phyloP scores from a whole-genome alignment of 2,113 vertebrate species.

The Sorex fumeus region DNA sequence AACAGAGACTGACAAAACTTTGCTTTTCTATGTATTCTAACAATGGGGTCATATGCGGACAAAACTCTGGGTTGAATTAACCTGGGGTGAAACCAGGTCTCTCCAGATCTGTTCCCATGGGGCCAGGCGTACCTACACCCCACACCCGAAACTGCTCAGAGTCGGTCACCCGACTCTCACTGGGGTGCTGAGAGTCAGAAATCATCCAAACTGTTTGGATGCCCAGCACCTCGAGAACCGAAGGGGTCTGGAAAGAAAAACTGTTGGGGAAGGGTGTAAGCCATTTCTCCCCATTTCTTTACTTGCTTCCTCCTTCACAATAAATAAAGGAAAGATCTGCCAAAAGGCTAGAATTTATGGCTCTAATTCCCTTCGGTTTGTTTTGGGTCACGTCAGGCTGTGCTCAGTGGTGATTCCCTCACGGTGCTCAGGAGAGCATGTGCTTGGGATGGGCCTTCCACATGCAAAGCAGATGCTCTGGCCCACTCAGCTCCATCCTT shows the following conservation, averaged over 20 bases:
- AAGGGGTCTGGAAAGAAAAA: conserved; percentile 30
- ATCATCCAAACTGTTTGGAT: conserved; percentile 56
- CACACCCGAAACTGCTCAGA: background rate
- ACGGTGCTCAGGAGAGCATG: no score
- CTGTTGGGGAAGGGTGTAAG: background rate
- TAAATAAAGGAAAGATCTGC: background rate
- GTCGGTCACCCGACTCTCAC: background rate
- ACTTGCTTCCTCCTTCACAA: background rate
- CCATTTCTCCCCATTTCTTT: background rate
- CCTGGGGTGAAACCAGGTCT: background rate
- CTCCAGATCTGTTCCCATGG: background rate
- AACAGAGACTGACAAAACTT: background rate
- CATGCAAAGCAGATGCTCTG: no score
- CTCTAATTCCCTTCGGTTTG: background rate
- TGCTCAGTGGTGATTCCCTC: no score
- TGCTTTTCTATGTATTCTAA: background rate
- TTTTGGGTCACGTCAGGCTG: no score
- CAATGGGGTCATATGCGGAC: background rate
- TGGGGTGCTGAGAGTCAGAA: conserved; percentile 29
- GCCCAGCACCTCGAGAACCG: conserved; percentile 43
- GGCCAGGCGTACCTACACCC: background rate
- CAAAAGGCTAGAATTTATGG: background rate
- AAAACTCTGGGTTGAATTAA: conserved; percentile 11
- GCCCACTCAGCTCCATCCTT: no score
- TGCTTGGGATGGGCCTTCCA: no score